A percentile compares a stretch with the other conserved stretches of the same genome.
These are phyloP conservation scores for Drosophila jambulina DNA, from an alignment of 1,140 invertebrate species.

Conservation along the genomic window DNA sequence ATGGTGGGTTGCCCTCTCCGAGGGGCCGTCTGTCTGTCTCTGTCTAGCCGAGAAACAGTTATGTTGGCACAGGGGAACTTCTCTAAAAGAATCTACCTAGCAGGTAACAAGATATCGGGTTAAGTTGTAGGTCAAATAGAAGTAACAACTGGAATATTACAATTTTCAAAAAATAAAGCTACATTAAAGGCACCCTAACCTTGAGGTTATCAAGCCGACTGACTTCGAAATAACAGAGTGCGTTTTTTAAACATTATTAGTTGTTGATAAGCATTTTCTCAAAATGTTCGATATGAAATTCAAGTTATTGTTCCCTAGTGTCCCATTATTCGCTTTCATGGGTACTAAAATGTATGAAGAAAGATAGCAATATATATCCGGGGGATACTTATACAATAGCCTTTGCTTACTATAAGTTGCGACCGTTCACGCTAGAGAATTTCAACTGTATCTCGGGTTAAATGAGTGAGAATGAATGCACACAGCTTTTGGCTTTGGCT, in stretches of 20 bases:
- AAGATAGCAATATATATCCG: too few relatives aligned
- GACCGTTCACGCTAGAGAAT: not conserved
- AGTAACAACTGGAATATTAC: too few relatives aligned
- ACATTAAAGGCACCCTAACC: not conserved
- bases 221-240: too few relatives aligned
- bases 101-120: not conserved
- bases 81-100: not conserved
- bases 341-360: not conserved
- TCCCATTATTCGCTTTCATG: not conserved
- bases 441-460: conserved; percentile 28
- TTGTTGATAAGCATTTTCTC: not conserved
- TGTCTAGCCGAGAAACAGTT: conserved; percentile 35
- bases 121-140: not conserved
- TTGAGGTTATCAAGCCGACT: not conserved
- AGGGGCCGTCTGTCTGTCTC: conserved; percentile 19
- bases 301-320: not conserved
- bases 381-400: too few relatives aligned
- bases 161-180: not conserved
- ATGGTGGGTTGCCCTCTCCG: conserved; percentile 21
- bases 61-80: conserved; percentile 29
- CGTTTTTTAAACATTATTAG: not conserved
- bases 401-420: not conserved
- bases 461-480: conserved; percentile 43
- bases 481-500: conserved; percentile 54
- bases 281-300: not conserved